Percentiles rank a stretch among this genome's conserved stretches.
Conservation (phyloP, 2,113 vertebrate genomes). For the Bubo bubo region DNA sequence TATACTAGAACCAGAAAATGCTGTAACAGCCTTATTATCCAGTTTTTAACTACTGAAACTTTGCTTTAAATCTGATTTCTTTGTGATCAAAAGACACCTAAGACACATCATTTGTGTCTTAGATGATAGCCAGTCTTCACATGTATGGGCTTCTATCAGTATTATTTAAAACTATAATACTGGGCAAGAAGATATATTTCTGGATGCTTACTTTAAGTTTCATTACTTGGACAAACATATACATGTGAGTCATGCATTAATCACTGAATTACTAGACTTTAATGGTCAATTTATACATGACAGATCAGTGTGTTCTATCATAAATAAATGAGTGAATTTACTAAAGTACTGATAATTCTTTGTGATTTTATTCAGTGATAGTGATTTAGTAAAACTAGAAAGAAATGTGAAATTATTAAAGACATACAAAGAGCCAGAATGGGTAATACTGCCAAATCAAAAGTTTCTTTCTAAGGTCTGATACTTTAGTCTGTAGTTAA, state of each 20-base stretch:
- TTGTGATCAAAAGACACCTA: not conserved
- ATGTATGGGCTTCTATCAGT: not conserved
- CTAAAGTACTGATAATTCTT: not conserved
- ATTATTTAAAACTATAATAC: not conserved
- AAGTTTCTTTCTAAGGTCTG: constrained; percentile 4
- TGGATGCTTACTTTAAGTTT: not conserved
- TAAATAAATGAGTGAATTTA: not conserved
- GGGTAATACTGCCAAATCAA: not conserved
- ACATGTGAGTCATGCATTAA: not conserved
- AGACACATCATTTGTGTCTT: not conserved
- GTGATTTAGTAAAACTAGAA: not conserved
- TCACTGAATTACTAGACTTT: not conserved
- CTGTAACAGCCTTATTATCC: not conserved
- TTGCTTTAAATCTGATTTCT: not conserved
- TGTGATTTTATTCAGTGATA: not conserved
- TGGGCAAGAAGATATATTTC: not conserved
- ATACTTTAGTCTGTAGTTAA: constrained; percentile 33
- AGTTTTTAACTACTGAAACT: not conserved
- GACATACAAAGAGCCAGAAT: not conserved
- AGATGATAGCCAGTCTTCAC: not conserved
- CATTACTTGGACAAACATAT: not conserved
- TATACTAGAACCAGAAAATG: not conserved
- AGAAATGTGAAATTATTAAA: not conserved
- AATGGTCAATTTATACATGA: not conserved
- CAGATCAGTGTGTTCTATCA: not conserved